phyloP scores from a whole-genome alignment of 2,113 vertebrate genomes.

The Rhea pennata region DNA sequence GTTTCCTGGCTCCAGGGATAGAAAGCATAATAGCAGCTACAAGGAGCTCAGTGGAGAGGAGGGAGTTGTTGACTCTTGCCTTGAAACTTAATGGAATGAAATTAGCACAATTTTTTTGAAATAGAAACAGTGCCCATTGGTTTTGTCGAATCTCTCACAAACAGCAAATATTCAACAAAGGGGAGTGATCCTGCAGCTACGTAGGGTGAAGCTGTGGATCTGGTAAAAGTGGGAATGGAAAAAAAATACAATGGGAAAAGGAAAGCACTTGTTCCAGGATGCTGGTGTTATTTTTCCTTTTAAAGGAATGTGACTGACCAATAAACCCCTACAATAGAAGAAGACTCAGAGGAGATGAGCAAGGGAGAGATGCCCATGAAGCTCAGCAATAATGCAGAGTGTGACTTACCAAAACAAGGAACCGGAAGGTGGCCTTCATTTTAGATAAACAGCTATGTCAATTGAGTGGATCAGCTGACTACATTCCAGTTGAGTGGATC shows the following conservation, averaged over 20 bases:
- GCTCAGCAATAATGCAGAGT: neutral
- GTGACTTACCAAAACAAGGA: neutral
- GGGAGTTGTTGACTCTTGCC: slow-evolving; percentile 38
- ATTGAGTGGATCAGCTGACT: neutral
- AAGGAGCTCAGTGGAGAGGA: neutral
- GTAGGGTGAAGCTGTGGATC: neutral
- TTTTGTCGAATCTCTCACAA: neutral
- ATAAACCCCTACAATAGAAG: neutral
- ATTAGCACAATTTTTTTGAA: slow-evolving; percentile 28
- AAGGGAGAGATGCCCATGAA: neutral
- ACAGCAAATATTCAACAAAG: neutral
- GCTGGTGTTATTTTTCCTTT: neutral
- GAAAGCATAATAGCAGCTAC: neutral
- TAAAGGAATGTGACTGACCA: neutral
- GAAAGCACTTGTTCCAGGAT: neutral
- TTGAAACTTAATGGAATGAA: slow-evolving; percentile 26
- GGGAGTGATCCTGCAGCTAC: neutral
- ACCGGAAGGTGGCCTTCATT: neutral
- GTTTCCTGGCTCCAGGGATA: slow-evolving; percentile 27
- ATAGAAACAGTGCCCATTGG: neutral
- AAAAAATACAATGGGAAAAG: accelerated
- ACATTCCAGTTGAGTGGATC: no score
- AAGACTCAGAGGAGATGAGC: neutral
- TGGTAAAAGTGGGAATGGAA: neutral
- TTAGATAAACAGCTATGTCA: neutral